A percentile compares a stretch with the other conserved stretches of the same genome.
These are phyloP conservation scores for Heliconius aoede DNA, from an alignment of 2,888 invertebrate species.

Conservation along the genomic window DNA sequence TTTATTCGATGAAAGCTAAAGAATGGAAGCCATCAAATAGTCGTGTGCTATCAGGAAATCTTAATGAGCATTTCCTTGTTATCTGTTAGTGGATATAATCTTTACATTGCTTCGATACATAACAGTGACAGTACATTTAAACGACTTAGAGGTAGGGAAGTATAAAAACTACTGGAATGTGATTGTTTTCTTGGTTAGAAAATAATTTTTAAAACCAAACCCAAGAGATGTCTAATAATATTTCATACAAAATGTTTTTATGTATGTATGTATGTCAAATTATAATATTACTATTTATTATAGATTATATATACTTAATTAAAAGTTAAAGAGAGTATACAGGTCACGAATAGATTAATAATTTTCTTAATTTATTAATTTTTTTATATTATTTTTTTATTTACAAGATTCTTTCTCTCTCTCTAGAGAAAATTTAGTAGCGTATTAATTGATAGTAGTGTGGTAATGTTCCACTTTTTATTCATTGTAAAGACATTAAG, in stretches of 20 bases:
- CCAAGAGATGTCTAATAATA: too few relatives aligned
- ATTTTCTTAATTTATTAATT: background rate
- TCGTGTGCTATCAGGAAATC: background rate
- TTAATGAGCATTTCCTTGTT: slow-evolving; percentile 15
- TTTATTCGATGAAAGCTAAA: background rate
- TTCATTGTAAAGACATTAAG: background rate
- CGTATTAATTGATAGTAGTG: too few relatives aligned
- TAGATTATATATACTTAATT: background rate
- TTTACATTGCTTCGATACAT: slow-evolving; percentile 1
- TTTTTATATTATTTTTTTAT: too few relatives aligned
- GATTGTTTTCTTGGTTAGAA: background rate
- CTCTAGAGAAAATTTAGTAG: too few relatives aligned
- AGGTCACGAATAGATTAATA: background rate
- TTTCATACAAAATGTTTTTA: too few relatives aligned
- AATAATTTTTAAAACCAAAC: background rate
- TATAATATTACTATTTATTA: background rate
- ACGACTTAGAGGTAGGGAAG: background rate
- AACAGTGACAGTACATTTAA: background rate
- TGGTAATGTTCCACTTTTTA: background rate
- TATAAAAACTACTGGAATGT: background rate
- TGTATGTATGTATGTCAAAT: background rate
- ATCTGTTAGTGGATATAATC: background rate
- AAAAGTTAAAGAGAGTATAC: background rate
- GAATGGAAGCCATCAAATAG: background rate
- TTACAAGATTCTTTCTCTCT: background rate